These are phyloP conservation scores for Temnothorax unifasciatus DNA, from an alignment of 2,888 invertebrate species.

Conservation along the genomic window DNA sequence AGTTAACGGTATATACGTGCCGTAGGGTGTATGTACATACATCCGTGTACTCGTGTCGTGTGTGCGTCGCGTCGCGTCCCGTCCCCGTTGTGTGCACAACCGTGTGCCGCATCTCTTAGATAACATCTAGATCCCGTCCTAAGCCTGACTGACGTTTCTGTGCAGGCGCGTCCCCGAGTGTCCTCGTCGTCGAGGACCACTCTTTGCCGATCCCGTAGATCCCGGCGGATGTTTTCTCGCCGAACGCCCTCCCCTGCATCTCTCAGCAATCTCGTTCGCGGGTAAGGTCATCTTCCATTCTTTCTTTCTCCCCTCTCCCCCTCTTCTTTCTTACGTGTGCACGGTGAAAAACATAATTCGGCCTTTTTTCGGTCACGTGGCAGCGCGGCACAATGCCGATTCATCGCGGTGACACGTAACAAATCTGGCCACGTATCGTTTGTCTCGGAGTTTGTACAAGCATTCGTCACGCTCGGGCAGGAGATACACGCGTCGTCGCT, in stretches of 20 bases:
- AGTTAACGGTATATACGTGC: constrained; percentile 78
- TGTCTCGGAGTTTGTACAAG: constrained; percentile 73
- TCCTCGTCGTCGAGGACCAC: constrained; percentile 74
- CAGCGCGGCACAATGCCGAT: constrained; percentile 80
- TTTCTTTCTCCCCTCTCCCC: constrained; percentile 42
- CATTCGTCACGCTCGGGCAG: constrained; percentile 77
- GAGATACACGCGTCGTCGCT: constrained; percentile 8
- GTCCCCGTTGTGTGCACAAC: constrained; percentile 22
- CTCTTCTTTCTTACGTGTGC: constrained; percentile 34
- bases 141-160: constrained; percentile 85
- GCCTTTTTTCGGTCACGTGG: constrained; percentile 82
- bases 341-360: constrained; percentile 77
- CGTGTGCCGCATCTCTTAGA: constrained; percentile 69
- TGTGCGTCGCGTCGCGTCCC: constrained; percentile 58
- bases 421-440: constrained; percentile 76
- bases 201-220: constrained; percentile 55
- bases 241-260: constrained; percentile 61
- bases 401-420: constrained; percentile 77
- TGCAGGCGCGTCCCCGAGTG: constrained; percentile 77
- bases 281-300: constrained; percentile 52
- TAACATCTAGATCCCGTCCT: constrained; percentile 81
- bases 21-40: constrained; percentile 25
- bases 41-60: not conserved
- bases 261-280: constrained; percentile 38
- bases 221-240: constrained; percentile 69